These are phyloP conservation scores for Hoplias malabaricus DNA, from an alignment of 2,113 vertebrate species.

Conservation along the genomic window DNA sequence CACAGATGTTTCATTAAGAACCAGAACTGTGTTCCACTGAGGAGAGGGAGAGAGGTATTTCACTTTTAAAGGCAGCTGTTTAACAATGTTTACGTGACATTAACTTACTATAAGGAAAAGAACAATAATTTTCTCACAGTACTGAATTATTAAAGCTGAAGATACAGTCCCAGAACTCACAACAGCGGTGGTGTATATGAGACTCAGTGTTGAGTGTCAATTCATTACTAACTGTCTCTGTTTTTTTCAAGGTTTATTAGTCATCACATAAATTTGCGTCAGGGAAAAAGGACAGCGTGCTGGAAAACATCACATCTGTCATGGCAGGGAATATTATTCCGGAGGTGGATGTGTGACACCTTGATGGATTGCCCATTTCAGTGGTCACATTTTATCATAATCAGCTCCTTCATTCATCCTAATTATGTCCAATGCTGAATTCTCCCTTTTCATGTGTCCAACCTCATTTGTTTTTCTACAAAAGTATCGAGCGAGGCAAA, in stretches of 20 bases:
- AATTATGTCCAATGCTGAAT: constrained; percentile 14
- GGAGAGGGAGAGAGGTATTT: too few species aligned
- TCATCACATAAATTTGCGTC: constrained; percentile 6
- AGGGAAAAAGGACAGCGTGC: constrained; percentile 26
- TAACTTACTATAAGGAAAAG: too few species aligned
- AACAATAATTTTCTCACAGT: too few species aligned
- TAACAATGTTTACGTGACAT: too few species aligned
- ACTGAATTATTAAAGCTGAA: neutral
- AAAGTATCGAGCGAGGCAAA: constrained; percentile 4
- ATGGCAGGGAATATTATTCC: constrained; percentile 31
- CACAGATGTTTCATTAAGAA: too few species aligned
- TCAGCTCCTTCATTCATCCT: constrained; percentile 37
- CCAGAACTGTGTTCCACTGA: too few species aligned
- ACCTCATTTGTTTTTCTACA: neutral
- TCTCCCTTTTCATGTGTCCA: neutral
- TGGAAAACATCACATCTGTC: constrained; percentile 42
- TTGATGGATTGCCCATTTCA: constrained; percentile 40
- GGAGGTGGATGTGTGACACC: constrained; percentile 29
- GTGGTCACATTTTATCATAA: constrained; percentile 33
- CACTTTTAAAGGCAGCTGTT: too few species aligned
- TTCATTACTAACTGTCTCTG: constrained; percentile 28
- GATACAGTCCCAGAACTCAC: neutral
- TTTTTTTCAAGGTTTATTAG: constrained; percentile 40
- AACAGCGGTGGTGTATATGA: constrained; percentile 27
- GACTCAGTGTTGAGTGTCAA: constrained; percentile 16